These are phyloP conservation scores for Mesoligia furuncula DNA, from an alignment of 2,888 invertebrate genomes.

Conservation along the genomic window DNA sequence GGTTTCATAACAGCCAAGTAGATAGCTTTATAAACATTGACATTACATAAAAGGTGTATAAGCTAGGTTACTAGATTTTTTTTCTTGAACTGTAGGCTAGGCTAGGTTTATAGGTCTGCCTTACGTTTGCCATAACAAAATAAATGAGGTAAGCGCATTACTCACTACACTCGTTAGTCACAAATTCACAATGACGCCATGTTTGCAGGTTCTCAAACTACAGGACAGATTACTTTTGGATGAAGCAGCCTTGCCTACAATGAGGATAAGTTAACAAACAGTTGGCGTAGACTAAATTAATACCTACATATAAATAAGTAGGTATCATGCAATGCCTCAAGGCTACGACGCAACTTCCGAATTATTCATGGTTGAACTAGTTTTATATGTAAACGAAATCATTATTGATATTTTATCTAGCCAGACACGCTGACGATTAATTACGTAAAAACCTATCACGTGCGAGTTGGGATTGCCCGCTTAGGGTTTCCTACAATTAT, in stretches of 20 bases:
- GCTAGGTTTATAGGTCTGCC: constrained; percentile 1
- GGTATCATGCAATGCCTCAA: constrained; percentile 28
- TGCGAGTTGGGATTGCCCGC: no score
- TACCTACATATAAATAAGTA: constrained; percentile 4
- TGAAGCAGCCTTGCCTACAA: constrained; percentile 16
- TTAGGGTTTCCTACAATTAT: not conserved
- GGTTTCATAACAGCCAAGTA: not conserved
- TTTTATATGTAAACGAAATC: constrained; percentile 35
- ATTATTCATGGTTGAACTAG: constrained; percentile 39
- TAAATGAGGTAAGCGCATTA: constrained; percentile 73
- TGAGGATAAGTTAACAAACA: not conserved
- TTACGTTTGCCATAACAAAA: constrained; percentile 39
- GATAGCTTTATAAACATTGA: constrained; percentile 3
- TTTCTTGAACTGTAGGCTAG: constrained; percentile 18
- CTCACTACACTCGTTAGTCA: constrained; percentile 68
- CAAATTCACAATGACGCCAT: constrained; percentile 31
- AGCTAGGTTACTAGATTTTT: constrained; percentile 2
- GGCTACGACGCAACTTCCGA: constrained; percentile 30
- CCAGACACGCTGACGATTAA: constrained; percentile 8
- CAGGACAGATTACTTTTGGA: constrained; percentile 12
- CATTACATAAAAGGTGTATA: not conserved
- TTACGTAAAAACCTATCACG: constrained; percentile 1
- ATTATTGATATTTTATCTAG: constrained; percentile 29
- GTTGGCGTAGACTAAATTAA: not conserved
- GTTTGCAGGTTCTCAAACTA: constrained; percentile 10